Evolutionary conservation across 1,140 invertebrate genomes (phyloP).

Genomic region (Watersipora subatra): DNA sequence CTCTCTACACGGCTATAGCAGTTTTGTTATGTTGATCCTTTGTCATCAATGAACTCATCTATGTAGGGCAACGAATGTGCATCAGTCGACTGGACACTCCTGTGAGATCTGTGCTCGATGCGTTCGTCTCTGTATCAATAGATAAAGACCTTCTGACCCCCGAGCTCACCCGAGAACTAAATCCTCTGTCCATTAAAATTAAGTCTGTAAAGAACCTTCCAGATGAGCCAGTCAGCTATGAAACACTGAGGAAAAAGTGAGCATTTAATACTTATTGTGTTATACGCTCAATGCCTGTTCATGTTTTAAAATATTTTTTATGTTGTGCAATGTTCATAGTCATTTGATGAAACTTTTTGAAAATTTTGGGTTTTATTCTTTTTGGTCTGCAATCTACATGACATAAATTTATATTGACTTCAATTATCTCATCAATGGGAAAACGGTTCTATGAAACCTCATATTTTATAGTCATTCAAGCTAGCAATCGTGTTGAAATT

Average conservation of each 20-base stretch:
- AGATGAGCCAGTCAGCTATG: constrained; percentile 22
- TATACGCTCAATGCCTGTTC: neutral
- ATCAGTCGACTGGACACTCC: constrained; percentile 25
- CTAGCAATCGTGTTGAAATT: too few relatives aligned
- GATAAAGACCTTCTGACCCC: constrained; percentile 26
- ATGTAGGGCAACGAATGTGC: constrained; percentile 19
- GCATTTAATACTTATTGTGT: constrained; percentile 1
- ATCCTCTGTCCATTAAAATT: constrained; percentile 35
- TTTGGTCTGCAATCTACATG: too few relatives aligned
- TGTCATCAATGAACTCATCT: too few relatives aligned
- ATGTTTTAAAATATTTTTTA: neutral
- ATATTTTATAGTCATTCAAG: too few relatives aligned
- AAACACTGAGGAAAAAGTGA: constrained; percentile 26
- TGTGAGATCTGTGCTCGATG: constrained; percentile 26
- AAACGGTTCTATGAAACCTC: too few relatives aligned
- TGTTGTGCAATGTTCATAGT: too few relatives aligned
- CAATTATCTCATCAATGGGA: too few relatives aligned
- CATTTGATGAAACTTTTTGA: too few relatives aligned
- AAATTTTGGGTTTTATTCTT: too few relatives aligned
- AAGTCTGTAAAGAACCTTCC: constrained; percentile 29
- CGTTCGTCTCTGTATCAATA: constrained; percentile 27
- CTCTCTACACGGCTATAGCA: too few relatives aligned
- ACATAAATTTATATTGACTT: too few relatives aligned
- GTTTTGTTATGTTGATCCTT: too few relatives aligned
- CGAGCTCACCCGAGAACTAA: constrained; percentile 24